Base-by-base conservation (phyloP, 2,888 invertebrate species). In the Axea sp. region DNA sequence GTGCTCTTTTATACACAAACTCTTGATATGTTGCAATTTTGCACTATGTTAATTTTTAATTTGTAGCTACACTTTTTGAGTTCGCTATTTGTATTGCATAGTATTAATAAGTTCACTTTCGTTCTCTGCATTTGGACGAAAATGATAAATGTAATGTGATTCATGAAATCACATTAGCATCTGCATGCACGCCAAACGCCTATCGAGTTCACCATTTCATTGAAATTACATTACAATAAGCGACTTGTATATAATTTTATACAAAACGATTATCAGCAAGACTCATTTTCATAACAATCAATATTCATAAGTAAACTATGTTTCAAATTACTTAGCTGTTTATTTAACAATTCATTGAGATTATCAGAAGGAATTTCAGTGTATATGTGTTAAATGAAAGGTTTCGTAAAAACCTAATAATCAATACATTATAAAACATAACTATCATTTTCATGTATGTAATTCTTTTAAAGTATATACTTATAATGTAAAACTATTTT, bases 131-230 rank as follows among this genome's bases (percentile, higher is more conserved):
- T 65, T 47, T 49, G 47, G 17, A 26, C 35, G 39, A 64, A 51
- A 59, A 65, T 72, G 65, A 65, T 57, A 65, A 51, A 53, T 51
- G 15, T 19, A 45, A 51, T 30, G 33, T 73, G 37, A 65, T 53
- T 65, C 59, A 49, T 45, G 12, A 53, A 73, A 65, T 65, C 65
- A 65, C 65, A 60, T 65, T 51, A 55, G 15, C 55, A 64, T 55
- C 68, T 75, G 65, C 68, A 73, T 76, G 73, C 69, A 73, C 65
- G 53, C 69, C 68, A 69, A 76, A 73, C 76, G 73, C 65, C 64
- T 53, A 65, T 51, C 60, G 64, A 49, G 59, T 60, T 51, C 51
- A 67, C 26, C 30, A 39, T 68, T 59, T 47, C 47, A 47, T 71
- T 14, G 19, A 45, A 53, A 53, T 53, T 35, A 8, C 43, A 53